Evolutionary conservation across 2,797 vertebrate species (phyloP), one percentile per base, ranked within the genome.

Genomic region (Helicolenus hilgendorfi): DNA sequence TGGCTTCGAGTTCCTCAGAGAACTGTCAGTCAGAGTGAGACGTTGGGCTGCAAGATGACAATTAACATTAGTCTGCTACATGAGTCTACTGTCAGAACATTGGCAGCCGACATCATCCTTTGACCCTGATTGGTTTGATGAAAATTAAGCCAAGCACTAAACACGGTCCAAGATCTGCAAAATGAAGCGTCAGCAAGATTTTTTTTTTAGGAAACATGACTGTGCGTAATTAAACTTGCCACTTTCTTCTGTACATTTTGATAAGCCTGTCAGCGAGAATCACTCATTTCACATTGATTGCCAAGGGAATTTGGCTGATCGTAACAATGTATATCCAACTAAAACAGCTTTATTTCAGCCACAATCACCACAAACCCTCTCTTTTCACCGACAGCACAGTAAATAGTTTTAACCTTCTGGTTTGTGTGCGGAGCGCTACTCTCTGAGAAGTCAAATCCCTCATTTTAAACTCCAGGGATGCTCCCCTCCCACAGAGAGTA

Each of bases 391-490:
- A 38, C 72, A 29, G 60, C 11, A 75, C 69, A 88, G 76, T 84
- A 79, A 56, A 62, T 33, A 73, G 26, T 88, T 92, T 82, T 75
- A 92, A 89, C 87, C 81, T 77, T 75, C 77, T 60, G 67, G 77
- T 89, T 93, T 92, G 71, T 94, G 63, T 76, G 15, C 62, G 33
- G 20, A 88, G 63, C 36, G 11, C 72, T 15, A 22, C 49, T 77
- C 63, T 79, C 78, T 26, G 55, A 91, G 82, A 91, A 77, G 81
- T 88, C 73, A 91, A 88, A 92, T 94, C 85, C 88, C 79, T 89
- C 72, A 77, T 92, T 94, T 91, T 77, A 91, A 92, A 94, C 94
- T 90, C 84, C 72, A 71, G 88, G 92, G 87, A 94, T 72, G 85
- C 83, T 86, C 24, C 74, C 87, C 83, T 92, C 89, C 94, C 72